Conservation (phyloP, 2,113 vertebrate species). For the Aythya baeri region DNA sequence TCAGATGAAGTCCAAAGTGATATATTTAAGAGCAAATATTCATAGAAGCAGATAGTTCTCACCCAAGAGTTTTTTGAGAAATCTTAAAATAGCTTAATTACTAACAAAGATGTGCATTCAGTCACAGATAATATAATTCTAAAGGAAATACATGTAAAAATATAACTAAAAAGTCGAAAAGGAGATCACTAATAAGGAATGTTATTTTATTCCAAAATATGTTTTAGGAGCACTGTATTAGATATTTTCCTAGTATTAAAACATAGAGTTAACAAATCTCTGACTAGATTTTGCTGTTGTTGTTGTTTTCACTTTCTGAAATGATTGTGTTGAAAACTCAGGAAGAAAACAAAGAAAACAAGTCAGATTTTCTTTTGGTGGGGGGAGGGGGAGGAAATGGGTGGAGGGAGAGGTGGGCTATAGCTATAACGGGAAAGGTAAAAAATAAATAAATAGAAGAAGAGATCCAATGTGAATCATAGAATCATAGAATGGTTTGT, state of each 20-base stretch:
- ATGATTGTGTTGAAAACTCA: background rate
- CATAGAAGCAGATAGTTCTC: constrained; percentile 27
- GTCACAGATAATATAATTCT: background rate
- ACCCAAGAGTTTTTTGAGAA: background rate
- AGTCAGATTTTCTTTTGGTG: background rate
- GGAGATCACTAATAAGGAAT: fast-evolving
- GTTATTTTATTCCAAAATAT: fast-evolving
- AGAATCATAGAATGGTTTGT: no score
- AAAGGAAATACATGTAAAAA: background rate
- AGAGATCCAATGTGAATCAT: no score
- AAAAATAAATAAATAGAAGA: background rate
- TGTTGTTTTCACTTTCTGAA: background rate
- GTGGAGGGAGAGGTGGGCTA: background rate
- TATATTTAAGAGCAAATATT: constrained; percentile 8
- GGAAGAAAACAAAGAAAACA: constrained; percentile 7
- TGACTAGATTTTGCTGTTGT: background rate
- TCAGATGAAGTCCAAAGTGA: background rate
- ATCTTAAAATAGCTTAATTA: background rate
- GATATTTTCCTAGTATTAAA: background rate
- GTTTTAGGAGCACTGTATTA: background rate
- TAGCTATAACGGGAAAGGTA: background rate
- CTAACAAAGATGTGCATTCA: background rate
- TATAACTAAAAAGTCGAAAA: background rate
- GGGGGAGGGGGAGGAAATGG: no score
- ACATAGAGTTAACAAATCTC: background rate